Percentiles rank a stretch among this genome's conserved stretches.
Conservation (phyloP, 1,140 invertebrate genomes). For the Camponotus vicinus region DNA sequence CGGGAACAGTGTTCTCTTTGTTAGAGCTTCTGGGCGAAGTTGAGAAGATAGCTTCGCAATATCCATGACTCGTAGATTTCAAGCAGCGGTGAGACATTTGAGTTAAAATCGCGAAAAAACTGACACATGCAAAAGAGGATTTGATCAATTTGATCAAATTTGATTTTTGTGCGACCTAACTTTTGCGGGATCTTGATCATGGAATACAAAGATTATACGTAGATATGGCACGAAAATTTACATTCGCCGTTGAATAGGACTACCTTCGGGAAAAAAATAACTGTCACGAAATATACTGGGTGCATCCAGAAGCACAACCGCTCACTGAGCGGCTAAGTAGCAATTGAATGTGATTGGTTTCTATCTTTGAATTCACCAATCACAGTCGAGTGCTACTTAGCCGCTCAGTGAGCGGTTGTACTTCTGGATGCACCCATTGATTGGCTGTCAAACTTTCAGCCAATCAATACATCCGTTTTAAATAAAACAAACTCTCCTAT, state of each 20-base stretch:
- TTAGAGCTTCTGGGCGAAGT: conserved; percentile 75
- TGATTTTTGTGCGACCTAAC: conserved; percentile 46
- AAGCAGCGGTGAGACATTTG: conserved; percentile 64
- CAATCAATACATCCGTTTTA: too few species aligned
- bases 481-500: too few species aligned
- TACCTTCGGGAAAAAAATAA: background rate
- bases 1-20: conserved; percentile 75
- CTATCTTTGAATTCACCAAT: too few species aligned
- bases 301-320: too few species aligned
- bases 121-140: background rate
- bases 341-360: too few species aligned
- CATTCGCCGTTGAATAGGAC: background rate
- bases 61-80: conserved; percentile 71
- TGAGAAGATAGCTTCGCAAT: conserved; percentile 80
- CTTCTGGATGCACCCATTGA: too few species aligned
- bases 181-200: conserved; percentile 19
- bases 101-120: background rate
- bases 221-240: background rate
- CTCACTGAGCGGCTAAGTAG: too few species aligned
- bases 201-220: background rate
- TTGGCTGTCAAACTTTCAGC: too few species aligned
- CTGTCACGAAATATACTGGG: too few species aligned
- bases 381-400: too few species aligned
- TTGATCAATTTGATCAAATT: conserved; percentile 10
- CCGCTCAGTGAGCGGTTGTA: too few species aligned